Percentiles rank a stretch among this genome's conserved stretches.
These are phyloP conservation scores for Coremacera marginata DNA, from an alignment of 2,888 invertebrate species.

Conservation along the genomic window DNA sequence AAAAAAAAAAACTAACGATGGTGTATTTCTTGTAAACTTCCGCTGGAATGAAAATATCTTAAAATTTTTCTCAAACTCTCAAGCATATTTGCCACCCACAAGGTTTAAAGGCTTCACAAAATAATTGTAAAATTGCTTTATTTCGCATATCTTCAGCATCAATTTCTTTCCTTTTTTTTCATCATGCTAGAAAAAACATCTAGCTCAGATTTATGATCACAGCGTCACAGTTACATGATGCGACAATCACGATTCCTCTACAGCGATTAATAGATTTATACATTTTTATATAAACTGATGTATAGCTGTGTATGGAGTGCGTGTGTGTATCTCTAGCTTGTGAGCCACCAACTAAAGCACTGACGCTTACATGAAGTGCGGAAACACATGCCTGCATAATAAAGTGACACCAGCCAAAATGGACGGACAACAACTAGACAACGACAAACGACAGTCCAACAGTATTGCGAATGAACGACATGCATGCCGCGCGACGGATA, in stretches of 20 bases:
- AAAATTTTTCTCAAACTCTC: too few relatives aligned
- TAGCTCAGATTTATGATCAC: constrained; percentile 50
- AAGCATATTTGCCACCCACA: too few relatives aligned
- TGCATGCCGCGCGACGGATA: constrained; percentile 4
- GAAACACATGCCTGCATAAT: constrained; percentile 47
- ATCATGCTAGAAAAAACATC: not conserved
- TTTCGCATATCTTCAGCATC: too few relatives aligned
- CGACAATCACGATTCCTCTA: constrained; percentile 53
- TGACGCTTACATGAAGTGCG: constrained; percentile 43
- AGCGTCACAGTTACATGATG: constrained; percentile 52
- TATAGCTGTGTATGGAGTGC: not conserved
- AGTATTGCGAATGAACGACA: constrained; percentile 8
- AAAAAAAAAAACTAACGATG: too few relatives aligned
- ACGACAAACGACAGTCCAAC: not conserved
- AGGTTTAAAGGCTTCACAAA: too few relatives aligned
- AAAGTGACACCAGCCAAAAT: constrained; percentile 40
- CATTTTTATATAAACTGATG: not conserved
- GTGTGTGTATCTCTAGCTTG: constrained; percentile 24
- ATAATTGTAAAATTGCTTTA: too few relatives aligned
- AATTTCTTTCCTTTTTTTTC: too few relatives aligned
- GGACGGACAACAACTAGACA: constrained; percentile 14
- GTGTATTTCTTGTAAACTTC: too few relatives aligned
- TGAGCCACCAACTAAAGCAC: constrained; percentile 19
- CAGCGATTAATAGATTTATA: constrained; percentile 38
- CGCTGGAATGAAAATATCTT: too few relatives aligned